phyloP scores from a whole-genome alignment of 2,888 invertebrate genomes.

The Sphaeridia pumilis region DNA sequence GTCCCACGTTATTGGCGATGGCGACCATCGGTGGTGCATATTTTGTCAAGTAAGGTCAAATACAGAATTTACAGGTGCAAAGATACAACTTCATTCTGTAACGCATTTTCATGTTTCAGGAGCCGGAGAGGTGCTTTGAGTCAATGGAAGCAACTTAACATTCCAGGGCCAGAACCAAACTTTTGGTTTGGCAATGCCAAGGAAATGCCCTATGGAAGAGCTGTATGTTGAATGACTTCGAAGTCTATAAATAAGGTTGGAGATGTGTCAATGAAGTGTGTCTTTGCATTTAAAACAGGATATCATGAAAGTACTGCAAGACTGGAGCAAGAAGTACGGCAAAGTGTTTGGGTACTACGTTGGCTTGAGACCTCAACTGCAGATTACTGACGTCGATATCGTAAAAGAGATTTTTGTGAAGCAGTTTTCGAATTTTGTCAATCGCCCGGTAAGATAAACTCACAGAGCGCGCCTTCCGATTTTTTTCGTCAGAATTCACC shows the following conservation, averaged over 20 bases:
- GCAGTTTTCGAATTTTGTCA: constrained; percentile 35
- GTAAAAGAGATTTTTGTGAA: constrained; percentile 34
- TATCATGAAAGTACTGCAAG: constrained; percentile 24
- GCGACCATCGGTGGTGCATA: too few species aligned
- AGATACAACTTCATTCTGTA: not conserved
- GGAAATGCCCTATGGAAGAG: constrained; percentile 32
- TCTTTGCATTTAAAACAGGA: too few species aligned
- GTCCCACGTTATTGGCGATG: too few species aligned
- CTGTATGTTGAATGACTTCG: constrained; percentile 18
- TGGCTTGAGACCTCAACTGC: constrained; percentile 32
- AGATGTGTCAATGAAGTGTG: not conserved
- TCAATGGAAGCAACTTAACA: constrained; percentile 33
- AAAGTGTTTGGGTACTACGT: constrained; percentile 33
- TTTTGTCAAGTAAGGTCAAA: too few species aligned
- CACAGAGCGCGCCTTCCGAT: not conserved
- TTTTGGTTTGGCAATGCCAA: constrained; percentile 35
- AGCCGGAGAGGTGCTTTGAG: constrained; percentile 30
- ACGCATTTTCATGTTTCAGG: constrained; percentile 13
- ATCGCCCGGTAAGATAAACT: constrained; percentile 27
- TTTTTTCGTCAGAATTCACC: not conserved
- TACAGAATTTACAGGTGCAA: too few species aligned
- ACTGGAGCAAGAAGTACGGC: constrained; percentile 30
- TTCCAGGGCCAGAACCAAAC: constrained; percentile 32
- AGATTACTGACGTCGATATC: constrained; percentile 33
- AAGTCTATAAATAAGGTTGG: not conserved